Base-by-base conservation (phyloP, 1,140 invertebrate species). In the Geopemphigus sp. region DNA sequence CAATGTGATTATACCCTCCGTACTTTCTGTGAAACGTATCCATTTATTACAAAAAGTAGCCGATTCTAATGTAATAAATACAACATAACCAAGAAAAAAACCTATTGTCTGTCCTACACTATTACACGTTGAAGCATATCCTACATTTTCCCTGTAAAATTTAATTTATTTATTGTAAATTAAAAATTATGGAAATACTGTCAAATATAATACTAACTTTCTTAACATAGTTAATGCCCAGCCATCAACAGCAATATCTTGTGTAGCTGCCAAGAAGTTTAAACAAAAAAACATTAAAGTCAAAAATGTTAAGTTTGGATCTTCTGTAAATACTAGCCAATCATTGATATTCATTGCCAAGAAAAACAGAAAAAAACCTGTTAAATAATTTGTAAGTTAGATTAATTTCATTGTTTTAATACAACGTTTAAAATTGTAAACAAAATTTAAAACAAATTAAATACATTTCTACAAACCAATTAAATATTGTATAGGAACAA, bases 241-340 rank as follows among this genome's bases (percentile, higher is more conserved):
- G 5, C 98, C 98, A 90, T 99, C 98, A 1, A 99, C 97, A 78
- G 97, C 97, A 85, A 99, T 99, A 86, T 99, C 98, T 88, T 99
- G 98, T 29, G 97, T 99, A 2, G 98, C 97, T 17, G 97, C 97
- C 72, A 99, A 87, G 83, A 99, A 98, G 84, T 98, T 98, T 1
- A 99, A 87, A 73, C 90, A 87, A 84, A 99, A 95, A 87, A 99
- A 99, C 68, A 95, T 88, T 26, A 89, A 83, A 11, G 96, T 98
- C 8, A 99, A 86, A 45, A 93, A 85, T 45, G 87, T 88, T 73
- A 98, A 93, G 84, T 94, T 92, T 0, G 96, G 94, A 80, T 84
- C 83, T 56, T 83, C 83, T 29, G 84, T 82, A 14, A 89, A 87
- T 15, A 93, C 93, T 29, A 98, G 85, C 90, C 95, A 92, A 17